Evolutionary conservation across 1,140 invertebrate species (phyloP).

Genomic region (Hermetia illucens): DNA sequence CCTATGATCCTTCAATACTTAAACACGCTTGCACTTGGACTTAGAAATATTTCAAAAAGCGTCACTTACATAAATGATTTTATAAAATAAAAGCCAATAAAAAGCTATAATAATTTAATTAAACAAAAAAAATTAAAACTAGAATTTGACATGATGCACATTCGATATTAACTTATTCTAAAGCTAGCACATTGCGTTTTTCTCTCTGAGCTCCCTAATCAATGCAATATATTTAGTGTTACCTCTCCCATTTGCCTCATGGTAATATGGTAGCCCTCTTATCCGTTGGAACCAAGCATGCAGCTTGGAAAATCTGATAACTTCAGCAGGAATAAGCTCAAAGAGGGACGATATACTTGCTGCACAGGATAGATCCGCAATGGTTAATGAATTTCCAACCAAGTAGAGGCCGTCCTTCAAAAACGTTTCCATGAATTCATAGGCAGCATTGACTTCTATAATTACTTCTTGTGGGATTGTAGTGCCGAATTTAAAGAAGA

Average conservation of each 20-base stretch:
- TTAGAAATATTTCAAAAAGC: no score
- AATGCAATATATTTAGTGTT: no score
- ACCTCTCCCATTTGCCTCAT: constrained; percentile 10
- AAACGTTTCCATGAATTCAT: constrained; percentile 9
- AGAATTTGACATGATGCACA: no score
- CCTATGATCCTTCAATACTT: no score
- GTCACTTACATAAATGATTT: no score
- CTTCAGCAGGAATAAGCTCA: constrained; percentile 3
- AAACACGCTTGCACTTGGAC: no score
- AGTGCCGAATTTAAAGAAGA: background rate
- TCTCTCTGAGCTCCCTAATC: no score
- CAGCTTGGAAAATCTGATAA: constrained; percentile 10
- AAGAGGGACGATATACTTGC: constrained; percentile 18
- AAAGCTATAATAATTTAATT: no score
- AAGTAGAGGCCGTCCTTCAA: constrained; percentile 13
- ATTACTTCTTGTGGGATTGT: background rate
- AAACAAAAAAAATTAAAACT: no score
- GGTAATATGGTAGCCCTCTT: constrained; percentile 11
- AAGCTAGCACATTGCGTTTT: no score
- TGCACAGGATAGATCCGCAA: constrained; percentile 28
- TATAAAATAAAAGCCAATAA: no score
- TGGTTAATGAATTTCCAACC: constrained; percentile 19
- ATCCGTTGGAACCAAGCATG: constrained; percentile 11
- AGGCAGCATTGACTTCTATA: background rate
- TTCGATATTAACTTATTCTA: no score